Base-by-base conservation (phyloP, 1,140 invertebrate genomes). In the Bombus affinis region DNA sequence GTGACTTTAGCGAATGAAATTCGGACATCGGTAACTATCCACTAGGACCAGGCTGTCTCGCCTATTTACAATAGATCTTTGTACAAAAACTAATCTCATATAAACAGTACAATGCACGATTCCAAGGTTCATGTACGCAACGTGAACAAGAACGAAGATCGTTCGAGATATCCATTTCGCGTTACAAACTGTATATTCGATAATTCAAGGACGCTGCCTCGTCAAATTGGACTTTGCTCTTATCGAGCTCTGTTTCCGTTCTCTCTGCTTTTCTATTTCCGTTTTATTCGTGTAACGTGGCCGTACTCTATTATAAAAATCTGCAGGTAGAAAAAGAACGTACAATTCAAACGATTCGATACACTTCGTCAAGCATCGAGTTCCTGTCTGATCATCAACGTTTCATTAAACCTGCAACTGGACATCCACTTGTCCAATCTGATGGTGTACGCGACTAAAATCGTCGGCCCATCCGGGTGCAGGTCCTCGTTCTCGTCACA, bases 61-160 rank as follows among this genome's bases (percentile, higher is more conserved):
- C 83, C 92, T 94, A 94, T 94, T 93, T 93, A 94, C 93, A 94
- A 93, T 93, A 93, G 90, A 37, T 93, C 87, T 94, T 93, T 94
- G 92, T 93, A 94, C 93, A 94, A 94, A 94, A 93, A 93, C 89
- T 93, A 92, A 90, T 93, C 86, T 92, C 89, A 89, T 93, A 91
- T 91, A 91, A 92, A 93, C 87, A 91, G 90, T 92, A 83, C 91
- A 89, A 90, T 68, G 76, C 77, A 86, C 81, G 73, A 62, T 39
- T 32, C 37, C 78, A 59, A 75, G 70, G 37, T 75, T 37, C 32
- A 25, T 57, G 74, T 62, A 57, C 3, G 35, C 28, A 68, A 73
- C 74, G 72, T 88, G 89, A 90, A 85, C 84, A 79, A 85, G 74
- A 92, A 91, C 91, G 87, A 86, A 89, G 84, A 89, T 83, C 53